Conservation (phyloP, 2,888 invertebrate genomes). For the Amaurobius ferox region DNA sequence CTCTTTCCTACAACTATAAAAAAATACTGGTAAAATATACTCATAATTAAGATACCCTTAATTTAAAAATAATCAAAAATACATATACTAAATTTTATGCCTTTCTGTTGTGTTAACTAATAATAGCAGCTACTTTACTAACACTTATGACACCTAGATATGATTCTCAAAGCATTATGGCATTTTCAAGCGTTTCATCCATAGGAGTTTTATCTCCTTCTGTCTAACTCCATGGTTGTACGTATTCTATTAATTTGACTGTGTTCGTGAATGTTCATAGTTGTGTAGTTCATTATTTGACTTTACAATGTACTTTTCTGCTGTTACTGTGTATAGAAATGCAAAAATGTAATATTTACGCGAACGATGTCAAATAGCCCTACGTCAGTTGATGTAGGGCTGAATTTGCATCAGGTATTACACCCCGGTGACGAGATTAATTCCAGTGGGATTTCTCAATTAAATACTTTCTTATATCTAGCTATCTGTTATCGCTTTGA, state of each 20-base stretch:
- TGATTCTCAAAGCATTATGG: no score
- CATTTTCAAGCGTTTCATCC: background rate
- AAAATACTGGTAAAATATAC: no score
- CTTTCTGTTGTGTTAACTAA: no score
- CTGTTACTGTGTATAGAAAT: conserved; percentile 21
- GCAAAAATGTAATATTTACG: conserved; percentile 20
- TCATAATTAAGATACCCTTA: no score
- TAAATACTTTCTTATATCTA: conserved; percentile 11
- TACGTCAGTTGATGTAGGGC: conserved; percentile 8
- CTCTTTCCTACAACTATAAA: no score
- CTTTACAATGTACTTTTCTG: conserved; percentile 31
- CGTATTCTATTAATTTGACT: conserved; percentile 25
- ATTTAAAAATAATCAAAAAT: no score
- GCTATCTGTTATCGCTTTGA: conserved; percentile 26
- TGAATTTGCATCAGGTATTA: conserved; percentile 28
- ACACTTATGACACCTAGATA: no score
- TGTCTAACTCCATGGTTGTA: background rate
- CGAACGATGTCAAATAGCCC: conserved; percentile 38
- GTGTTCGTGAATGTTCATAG: conserved; percentile 21
- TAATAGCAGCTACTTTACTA: no score
- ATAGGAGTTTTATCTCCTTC: background rate
- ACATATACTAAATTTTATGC: no score
- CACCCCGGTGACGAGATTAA: conserved; percentile 57
- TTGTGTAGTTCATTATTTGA: conserved; percentile 17
- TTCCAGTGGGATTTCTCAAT: conserved; percentile 52